phyloP scores from a whole-genome alignment of 2,113 vertebrate genomes.

The Octodon degus region DNA sequence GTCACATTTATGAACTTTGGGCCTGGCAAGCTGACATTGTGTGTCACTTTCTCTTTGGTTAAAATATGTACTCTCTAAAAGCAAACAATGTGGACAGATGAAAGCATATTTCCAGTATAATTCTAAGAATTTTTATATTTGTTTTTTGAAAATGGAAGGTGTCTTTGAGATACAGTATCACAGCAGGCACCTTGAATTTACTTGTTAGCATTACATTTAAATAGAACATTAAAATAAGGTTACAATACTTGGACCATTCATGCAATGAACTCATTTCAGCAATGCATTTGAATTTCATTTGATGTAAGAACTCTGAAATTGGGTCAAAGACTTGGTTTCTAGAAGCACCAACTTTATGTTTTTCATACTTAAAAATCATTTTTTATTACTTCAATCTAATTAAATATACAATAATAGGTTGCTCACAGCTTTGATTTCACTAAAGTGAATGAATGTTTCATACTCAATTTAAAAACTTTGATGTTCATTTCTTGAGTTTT shows the following conservation, averaged over 20 bases:
- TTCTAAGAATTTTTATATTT: conserved; percentile 5
- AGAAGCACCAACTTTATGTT: conserved; percentile 54
- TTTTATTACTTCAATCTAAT: conserved; percentile 57
- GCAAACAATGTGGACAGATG: not conserved
- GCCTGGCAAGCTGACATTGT: conserved; percentile 51
- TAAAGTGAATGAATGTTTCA: conserved; percentile 56
- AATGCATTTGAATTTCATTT: conserved; percentile 56
- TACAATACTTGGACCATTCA: not conserved
- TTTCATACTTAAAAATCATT: conserved; percentile 30
- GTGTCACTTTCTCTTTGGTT: conserved; percentile 24
- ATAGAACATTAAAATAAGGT: conserved; percentile 18
- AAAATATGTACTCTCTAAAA: conserved; percentile 59
- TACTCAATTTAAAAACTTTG: conserved; percentile 37
- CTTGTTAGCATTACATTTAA: not conserved
- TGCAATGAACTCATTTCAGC: conserved; percentile 49
- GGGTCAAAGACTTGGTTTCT: conserved; percentile 59
- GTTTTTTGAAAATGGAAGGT: conserved; percentile 29
- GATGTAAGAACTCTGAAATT: conserved; percentile 42
- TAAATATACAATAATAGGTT: conserved; percentile 21
- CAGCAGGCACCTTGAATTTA: conserved; percentile 42
- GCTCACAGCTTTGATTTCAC: conserved; percentile 50
- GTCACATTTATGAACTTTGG: conserved; percentile 75
- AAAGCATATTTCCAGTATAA: conserved; percentile 9
- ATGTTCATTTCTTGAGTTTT: not conserved
- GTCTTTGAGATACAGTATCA: conserved; percentile 8